Percentiles rank a stretch among this genome's conserved stretches.
Conservation (phyloP, 2,888 invertebrate genomes). For the Oscheius sp. region DNA sequence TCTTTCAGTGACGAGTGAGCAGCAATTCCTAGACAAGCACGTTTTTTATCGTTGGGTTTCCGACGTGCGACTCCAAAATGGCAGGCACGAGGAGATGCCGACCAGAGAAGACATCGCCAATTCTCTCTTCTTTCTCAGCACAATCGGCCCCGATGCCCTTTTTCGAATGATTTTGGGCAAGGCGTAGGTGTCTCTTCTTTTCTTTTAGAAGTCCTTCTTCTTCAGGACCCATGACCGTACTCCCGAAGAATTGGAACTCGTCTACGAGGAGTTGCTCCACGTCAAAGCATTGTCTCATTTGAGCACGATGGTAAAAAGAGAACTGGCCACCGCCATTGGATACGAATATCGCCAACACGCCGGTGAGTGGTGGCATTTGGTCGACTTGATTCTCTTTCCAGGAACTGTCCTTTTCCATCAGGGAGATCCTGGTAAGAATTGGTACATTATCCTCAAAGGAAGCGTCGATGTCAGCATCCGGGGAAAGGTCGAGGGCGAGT, state of each 20-base stretch:
- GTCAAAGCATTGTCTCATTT: constrained; percentile 85
- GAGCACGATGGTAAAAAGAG: constrained; percentile 78
- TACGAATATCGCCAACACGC: constrained; percentile 85
- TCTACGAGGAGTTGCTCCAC: constrained; percentile 85
- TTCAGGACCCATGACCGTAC: constrained; percentile 83
- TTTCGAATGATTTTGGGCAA: constrained; percentile 85
- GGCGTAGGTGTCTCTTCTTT: constrained; percentile 78
- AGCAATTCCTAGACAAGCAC: constrained; percentile 86
- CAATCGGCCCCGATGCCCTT: constrained; percentile 84
- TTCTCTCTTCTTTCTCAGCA: constrained; percentile 79
- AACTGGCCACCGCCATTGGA: constrained; percentile 83
- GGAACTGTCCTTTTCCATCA: constrained; percentile 80
- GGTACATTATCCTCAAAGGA: constrained; percentile 86
- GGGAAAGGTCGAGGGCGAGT: constrained; percentile 79
- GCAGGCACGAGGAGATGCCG: constrained; percentile 22
- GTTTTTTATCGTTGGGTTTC: constrained; percentile 83
- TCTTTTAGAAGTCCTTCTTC: constrained; percentile 21
- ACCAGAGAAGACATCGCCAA: constrained; percentile 57
- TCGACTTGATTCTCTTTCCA: not conserved
- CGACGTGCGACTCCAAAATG: constrained; percentile 20
- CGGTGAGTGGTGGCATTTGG: constrained; percentile 74
- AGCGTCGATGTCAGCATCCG: constrained; percentile 87
- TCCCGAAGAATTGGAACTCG: constrained; percentile 84
- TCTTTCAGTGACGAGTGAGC: constrained; percentile 81
- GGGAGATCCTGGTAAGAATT: constrained; percentile 86